These are phyloP conservation scores for Hoplostethus atlanticus DNA, from an alignment of 2,797 vertebrate species.

Conservation along the genomic window DNA sequence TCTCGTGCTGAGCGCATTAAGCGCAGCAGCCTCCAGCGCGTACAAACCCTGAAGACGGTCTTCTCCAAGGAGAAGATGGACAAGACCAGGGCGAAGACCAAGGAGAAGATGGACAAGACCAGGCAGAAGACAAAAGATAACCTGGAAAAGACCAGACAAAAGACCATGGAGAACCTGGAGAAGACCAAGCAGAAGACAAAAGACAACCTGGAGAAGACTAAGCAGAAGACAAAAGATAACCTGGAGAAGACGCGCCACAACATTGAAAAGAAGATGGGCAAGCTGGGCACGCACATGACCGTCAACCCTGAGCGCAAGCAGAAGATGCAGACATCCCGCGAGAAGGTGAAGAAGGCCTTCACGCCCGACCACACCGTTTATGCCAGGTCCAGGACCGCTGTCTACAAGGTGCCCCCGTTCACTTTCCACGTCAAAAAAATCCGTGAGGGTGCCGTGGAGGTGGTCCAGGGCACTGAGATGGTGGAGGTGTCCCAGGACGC, in stretches of 20 bases:
- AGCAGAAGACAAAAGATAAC: constrained; percentile 88
- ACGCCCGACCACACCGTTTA: constrained; percentile 96
- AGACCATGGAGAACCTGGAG: constrained; percentile 94
- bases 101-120: constrained; percentile 94
- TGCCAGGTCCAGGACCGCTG: constrained; percentile 92
- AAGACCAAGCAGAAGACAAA: constrained; percentile 88
- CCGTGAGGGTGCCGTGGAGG: constrained; percentile 92
- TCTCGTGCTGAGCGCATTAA: constrained; percentile 93
- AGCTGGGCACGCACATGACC: constrained; percentile 92
- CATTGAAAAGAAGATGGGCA: constrained; percentile 98
- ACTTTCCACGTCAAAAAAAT: constrained; percentile 99
- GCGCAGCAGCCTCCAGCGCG: constrained; percentile 93
- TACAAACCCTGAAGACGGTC: constrained; percentile 95
- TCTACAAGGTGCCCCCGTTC: constrained; percentile 98
- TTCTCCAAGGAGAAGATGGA: constrained; percentile 99
- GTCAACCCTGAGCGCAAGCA: constrained; percentile 94
- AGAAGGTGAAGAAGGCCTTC: constrained; percentile 96
- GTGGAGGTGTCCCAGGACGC: constrained; percentile 92
- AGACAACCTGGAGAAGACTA: constrained; percentile 84
- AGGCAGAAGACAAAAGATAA: constrained; percentile 95
- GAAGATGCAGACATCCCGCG: constrained; percentile 93
- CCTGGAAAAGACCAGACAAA: constrained; percentile 94
- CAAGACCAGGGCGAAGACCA: constrained; percentile 94
- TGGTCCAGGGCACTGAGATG: constrained; percentile 96
- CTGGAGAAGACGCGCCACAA: constrained; percentile 97